Evolutionary conservation across 2,797 vertebrate species (phyloP).

Genomic region (Margarornis squamiger): DNA sequence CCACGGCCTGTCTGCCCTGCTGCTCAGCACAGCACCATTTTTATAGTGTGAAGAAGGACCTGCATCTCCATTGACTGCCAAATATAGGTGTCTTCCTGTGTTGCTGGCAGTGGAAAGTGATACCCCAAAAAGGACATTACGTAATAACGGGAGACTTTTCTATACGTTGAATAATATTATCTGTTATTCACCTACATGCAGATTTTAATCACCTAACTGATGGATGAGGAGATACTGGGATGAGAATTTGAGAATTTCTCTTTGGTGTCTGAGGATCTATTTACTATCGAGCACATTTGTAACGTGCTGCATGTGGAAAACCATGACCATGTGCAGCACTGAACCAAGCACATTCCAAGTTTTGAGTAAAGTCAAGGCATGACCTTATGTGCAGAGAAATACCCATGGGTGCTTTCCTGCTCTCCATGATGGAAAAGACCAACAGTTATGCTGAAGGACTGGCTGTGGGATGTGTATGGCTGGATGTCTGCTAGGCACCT

Average conservation of each 20-base stretch:
- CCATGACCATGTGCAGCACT: fast-evolving
- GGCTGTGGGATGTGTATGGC: fast-evolving
- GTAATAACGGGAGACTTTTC: not conserved
- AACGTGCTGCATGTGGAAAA: not conserved
- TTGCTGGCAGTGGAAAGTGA: not conserved
- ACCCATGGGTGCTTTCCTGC: not conserved
- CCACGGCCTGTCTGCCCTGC: not conserved
- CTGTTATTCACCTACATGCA: not conserved
- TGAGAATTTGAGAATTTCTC: not conserved
- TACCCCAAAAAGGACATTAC: slow-evolving; percentile 5
- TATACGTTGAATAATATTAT: fast-evolving
- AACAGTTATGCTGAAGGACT: fast-evolving
- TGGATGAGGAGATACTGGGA: not conserved
- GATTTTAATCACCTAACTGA: slow-evolving; percentile 50
- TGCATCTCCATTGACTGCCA: not conserved
- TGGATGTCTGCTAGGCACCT: not conserved
- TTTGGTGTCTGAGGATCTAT: not conserved
- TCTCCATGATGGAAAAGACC: fast-evolving
- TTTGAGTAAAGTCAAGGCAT: not conserved
- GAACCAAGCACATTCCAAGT: fast-evolving
- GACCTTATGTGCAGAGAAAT: fast-evolving
- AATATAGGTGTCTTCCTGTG: slow-evolving; percentile 58
- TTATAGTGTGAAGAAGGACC: not conserved
- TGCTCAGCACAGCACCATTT: not conserved
- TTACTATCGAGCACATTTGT: fast-evolving